Conservation (phyloP, 2,113 vertebrate species). For the Pterocles gutturalis region DNA sequence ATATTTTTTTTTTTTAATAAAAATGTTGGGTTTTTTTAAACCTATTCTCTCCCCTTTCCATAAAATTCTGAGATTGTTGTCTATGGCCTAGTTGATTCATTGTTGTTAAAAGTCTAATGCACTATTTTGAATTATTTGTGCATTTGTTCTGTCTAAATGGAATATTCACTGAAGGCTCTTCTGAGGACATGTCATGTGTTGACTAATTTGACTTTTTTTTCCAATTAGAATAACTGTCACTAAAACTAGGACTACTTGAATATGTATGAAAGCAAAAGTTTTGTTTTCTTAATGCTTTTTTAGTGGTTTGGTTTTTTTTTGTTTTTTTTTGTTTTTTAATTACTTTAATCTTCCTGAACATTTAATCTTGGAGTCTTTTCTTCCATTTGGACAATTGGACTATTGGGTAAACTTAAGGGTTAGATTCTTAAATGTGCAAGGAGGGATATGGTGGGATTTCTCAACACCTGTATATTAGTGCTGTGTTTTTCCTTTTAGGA, state of each 20-base stretch:
- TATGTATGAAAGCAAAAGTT: neutral
- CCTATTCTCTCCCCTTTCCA: neutral
- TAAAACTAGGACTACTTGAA: neutral
- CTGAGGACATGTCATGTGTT: neutral
- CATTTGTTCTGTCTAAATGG: neutral
- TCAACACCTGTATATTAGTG: rapidly evolving
- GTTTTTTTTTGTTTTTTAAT: too few relatives aligned
- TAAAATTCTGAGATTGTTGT: neutral
- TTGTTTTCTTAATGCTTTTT: neutral
- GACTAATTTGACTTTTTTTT: neutral
- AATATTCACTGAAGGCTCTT: neutral
- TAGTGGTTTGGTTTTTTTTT: neutral
- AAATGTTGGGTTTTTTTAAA: neutral
- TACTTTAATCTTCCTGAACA: neutral
- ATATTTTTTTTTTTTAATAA: neutral
- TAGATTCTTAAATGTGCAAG: neutral
- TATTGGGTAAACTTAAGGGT: neutral
- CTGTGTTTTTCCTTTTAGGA: neutral
- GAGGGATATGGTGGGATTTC: neutral
- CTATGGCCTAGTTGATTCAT: neutral
- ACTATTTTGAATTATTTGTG: neutral
- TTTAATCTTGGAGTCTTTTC: neutral
- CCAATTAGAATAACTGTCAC: neutral
- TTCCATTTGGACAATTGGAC: neutral
- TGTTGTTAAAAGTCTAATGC: neutral